Base-by-base conservation (phyloP, 2,113 vertebrate species). In the Dolichallabes microphthalmus region DNA sequence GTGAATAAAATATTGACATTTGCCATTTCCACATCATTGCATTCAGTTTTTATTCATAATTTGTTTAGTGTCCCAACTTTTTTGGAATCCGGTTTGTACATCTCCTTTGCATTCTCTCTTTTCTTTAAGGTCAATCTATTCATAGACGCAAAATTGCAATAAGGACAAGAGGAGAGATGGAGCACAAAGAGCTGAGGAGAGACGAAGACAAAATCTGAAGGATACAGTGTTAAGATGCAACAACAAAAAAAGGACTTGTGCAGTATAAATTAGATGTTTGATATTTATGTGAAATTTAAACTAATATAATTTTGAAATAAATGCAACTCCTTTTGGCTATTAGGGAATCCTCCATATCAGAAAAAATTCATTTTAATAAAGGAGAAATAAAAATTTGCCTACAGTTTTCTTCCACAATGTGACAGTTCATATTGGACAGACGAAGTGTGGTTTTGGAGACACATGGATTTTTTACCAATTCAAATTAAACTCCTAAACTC, bases 81-180 rank as follows among this genome's bases (percentile, higher is more conserved):
- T n/a, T n/a, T n/a, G n/a, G n/a, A n/a, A n/a, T n/a, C n/a, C n/a
- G n/a, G n/a, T n/a, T n/a, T n/a, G n/a, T 68, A 27, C 69, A 53
- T 19, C 17, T 45, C n/a, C 64, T 61, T 78, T 22, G 9, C 39
- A 74, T 35, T 12, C 27, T 66, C 32, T 20, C 30, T 52, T 69
- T 35, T 84, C 52, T 82, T 85, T 73, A 76, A 86, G 57, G 76
- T 73, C 68, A 61, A 55, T 77, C 77, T 88, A 87, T 87, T 89
- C 82, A 87, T 75, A 90, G 85, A 82, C n/a, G 22, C 82, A 69
- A 86, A 80, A 87, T 86, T 85, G 74, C 80, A 88, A 85, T 85
- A 89, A 9, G 78, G 79, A 68, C 58, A 75, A 17, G 79, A 57
- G 76, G 76, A 80, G 66, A 86, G 52, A 84, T 20, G 61, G 30